Evolutionary conservation across 2,113 vertebrate species (phyloP).

Genomic region (Callospermophilus lateralis): DNA sequence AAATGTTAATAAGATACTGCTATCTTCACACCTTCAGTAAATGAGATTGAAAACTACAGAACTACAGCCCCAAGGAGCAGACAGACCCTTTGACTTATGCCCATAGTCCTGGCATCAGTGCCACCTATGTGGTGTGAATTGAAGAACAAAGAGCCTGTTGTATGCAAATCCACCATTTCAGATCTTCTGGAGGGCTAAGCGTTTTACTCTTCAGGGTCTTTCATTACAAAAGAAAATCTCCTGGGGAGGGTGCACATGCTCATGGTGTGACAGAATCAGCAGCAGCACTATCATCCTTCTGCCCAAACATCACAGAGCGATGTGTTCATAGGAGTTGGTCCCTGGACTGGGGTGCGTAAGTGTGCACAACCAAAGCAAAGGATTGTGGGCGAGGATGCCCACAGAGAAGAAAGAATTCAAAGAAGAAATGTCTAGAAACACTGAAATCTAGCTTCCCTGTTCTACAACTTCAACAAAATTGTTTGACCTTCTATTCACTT

Average conservation of each 20-base stretch:
- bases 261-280: background rate
- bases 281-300: background rate
- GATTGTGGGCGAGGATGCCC: background rate
- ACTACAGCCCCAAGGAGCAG: background rate
- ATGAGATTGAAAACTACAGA: background rate
- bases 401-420: background rate
- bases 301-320: background rate
- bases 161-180: background rate
- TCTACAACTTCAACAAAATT: background rate
- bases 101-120: background rate
- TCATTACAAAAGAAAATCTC: slow-evolving; percentile 22
- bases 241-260: background rate
- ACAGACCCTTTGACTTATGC: background rate
- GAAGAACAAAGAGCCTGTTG: background rate
- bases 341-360: background rate
- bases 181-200: background rate
- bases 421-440: background rate
- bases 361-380: background rate
- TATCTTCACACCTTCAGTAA: background rate
- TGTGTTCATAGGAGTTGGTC: background rate
- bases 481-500: background rate
- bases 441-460: background rate
- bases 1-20: background rate
- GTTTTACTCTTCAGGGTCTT: background rate
- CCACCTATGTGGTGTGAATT: background rate